Evolutionary conservation across 2,113 vertebrate species (phyloP).

Genomic region (Fulica atra): DNA sequence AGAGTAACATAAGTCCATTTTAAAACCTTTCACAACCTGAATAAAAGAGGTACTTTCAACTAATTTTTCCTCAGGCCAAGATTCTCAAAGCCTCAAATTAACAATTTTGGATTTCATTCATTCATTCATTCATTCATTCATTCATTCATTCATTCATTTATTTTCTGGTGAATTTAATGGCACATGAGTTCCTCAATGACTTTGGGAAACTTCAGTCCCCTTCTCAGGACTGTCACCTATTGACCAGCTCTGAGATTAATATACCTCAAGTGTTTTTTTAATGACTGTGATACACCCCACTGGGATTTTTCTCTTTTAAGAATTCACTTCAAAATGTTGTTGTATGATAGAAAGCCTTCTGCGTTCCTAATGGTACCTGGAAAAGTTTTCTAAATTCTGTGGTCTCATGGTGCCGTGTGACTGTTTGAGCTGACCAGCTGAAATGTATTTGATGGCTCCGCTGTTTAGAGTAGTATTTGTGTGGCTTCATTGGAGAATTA

Average conservation of each 20-base stretch:
- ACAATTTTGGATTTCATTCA: background rate
- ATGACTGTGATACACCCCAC: background rate
- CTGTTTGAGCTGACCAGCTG: too few relatives aligned
- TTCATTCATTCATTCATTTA: too few relatives aligned
- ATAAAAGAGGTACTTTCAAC: background rate
- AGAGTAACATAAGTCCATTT: background rate
- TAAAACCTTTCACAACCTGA: background rate
- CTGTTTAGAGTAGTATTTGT: background rate
- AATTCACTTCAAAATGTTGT: background rate
- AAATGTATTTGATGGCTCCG: too few relatives aligned
- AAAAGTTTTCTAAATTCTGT: too few relatives aligned
- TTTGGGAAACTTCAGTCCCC: background rate
- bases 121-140: too few relatives aligned
- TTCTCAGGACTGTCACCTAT: background rate
- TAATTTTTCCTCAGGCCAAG: background rate
- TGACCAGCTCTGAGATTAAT: background rate
- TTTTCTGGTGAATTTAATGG: background rate
- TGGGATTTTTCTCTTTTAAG: background rate
- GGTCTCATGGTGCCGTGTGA: too few relatives aligned
- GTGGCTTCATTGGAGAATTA: background rate
- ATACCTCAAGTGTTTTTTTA: background rate
- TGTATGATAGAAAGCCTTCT: background rate
- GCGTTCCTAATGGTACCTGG: too few relatives aligned
- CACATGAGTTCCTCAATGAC: background rate
- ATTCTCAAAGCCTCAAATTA: background rate